Evolutionary conservation across 2,113 vertebrate species (phyloP).

Genomic region (Catharus fuscescens): DNA sequence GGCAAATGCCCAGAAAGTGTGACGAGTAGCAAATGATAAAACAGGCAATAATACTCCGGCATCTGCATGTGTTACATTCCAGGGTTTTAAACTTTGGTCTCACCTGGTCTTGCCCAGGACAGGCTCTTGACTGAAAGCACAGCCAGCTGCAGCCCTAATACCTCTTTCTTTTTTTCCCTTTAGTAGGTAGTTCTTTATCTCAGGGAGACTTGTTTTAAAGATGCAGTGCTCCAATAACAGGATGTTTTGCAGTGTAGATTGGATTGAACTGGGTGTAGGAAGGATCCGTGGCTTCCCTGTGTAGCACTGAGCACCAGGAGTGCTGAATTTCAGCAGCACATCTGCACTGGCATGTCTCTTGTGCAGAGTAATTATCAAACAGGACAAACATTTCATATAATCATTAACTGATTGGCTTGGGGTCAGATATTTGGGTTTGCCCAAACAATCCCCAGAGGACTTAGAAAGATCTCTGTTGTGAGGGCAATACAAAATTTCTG

Average conservation of each 20-base stretch:
- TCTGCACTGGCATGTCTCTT: background rate
- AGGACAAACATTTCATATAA: background rate
- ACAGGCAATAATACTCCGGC: background rate
- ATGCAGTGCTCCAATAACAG: background rate
- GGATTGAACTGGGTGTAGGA: background rate
- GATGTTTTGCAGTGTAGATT: background rate
- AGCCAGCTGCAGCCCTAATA: background rate
- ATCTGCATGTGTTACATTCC: background rate
- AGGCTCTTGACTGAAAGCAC: background rate
- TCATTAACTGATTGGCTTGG: constrained; percentile 3
- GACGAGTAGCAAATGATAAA: background rate
- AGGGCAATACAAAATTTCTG: background rate
- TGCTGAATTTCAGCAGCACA: accelerated
- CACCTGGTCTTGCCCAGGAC: background rate
- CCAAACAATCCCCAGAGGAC: background rate
- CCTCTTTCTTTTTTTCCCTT: accelerated
- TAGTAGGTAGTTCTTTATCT: background rate
- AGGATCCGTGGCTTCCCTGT: background rate
- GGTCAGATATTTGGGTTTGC: background rate
- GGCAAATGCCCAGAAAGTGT: background rate
- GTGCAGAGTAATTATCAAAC: background rate
- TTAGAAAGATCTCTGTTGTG: background rate
- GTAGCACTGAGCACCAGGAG: background rate
- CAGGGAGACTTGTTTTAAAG: background rate
- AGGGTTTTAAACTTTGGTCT: background rate